Conservation (phyloP, 2,113 vertebrate species). For the Asarcornis scutulata region DNA sequence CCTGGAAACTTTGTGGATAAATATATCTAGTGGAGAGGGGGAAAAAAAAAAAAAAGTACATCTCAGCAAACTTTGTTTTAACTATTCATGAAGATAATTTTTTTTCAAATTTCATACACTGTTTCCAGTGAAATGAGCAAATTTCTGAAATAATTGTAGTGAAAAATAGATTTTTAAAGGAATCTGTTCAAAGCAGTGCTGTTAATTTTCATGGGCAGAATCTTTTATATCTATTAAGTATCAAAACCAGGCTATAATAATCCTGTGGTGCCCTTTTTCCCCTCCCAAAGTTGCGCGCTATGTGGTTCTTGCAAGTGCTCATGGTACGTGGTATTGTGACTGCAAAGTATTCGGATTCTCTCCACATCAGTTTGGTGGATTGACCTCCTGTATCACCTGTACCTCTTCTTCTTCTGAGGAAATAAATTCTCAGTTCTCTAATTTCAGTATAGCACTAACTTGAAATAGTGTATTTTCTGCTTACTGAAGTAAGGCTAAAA, state of each 20-base stretch:
- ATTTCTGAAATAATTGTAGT: background rate
- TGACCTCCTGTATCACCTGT: background rate
- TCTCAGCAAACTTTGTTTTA: background rate
- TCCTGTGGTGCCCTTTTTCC: background rate
- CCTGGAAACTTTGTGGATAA: background rate
- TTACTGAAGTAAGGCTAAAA: conserved; percentile 50
- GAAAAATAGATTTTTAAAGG: background rate
- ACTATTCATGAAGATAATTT: background rate
- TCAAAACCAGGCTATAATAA: background rate
- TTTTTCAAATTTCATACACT: background rate
- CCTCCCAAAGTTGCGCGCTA: background rate
- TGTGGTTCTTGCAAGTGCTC: background rate
- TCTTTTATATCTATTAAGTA: background rate
- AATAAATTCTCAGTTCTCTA: background rate
- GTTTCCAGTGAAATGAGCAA: background rate
- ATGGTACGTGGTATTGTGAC: background rate
- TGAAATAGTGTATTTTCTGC: conserved; percentile 10
- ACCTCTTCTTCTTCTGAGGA: background rate
- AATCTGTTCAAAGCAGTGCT: background rate
- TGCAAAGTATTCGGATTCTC: background rate
- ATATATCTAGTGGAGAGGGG: background rate
- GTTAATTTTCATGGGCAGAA: background rate
- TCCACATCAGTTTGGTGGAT: background rate
- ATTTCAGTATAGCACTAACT: background rate
- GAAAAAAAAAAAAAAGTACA: background rate